Conservation (phyloP, 92 coral and sea anemone species). For the Paragorgia papillata region DNA sequence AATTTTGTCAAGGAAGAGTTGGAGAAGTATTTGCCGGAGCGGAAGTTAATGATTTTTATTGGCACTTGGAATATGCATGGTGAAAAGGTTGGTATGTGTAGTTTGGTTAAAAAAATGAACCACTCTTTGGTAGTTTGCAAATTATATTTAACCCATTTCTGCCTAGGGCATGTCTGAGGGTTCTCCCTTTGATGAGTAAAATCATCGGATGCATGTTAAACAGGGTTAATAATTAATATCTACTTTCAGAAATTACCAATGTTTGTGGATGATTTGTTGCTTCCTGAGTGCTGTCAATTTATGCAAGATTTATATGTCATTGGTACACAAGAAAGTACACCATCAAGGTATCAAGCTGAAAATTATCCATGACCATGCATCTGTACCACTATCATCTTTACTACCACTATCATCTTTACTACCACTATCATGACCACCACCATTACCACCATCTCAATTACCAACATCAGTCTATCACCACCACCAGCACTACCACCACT, state of each 20-base stretch:
- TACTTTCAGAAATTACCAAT: slow-evolving; percentile 75
- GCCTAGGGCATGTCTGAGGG: background rate
- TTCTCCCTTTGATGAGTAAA: background rate
- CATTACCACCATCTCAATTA: too few relatives aligned
- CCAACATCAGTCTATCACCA: too few relatives aligned
- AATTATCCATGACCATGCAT: too few relatives aligned
- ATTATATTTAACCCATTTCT: too few relatives aligned
- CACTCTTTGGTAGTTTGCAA: too few relatives aligned
- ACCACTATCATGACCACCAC: too few relatives aligned
- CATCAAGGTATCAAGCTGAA: slow-evolving; percentile 60
- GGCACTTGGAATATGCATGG: slow-evolving; percentile 99
- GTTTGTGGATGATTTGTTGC: slow-evolving; percentile 81
- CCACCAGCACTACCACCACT: too few relatives aligned
- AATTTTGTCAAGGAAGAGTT: slow-evolving; percentile 89
- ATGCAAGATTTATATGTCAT: slow-evolving; percentile 92
- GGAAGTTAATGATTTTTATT: slow-evolving; percentile 74
- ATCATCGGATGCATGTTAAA: background rate
- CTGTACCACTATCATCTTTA: too few relatives aligned
- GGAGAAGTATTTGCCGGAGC: slow-evolving; percentile 88
- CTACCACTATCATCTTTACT: too few relatives aligned
- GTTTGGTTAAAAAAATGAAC: too few relatives aligned
- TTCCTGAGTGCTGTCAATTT: slow-evolving; percentile 77
- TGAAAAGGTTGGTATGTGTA: slow-evolving; percentile 72
- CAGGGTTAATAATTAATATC: background rate
- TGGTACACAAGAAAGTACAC: slow-evolving; percentile 89